Evolutionary conservation across 2,888 invertebrate genomes (phyloP), one percentile per base, ranked within the genome.

Genomic region (Hypsopygia costalis): DNA sequence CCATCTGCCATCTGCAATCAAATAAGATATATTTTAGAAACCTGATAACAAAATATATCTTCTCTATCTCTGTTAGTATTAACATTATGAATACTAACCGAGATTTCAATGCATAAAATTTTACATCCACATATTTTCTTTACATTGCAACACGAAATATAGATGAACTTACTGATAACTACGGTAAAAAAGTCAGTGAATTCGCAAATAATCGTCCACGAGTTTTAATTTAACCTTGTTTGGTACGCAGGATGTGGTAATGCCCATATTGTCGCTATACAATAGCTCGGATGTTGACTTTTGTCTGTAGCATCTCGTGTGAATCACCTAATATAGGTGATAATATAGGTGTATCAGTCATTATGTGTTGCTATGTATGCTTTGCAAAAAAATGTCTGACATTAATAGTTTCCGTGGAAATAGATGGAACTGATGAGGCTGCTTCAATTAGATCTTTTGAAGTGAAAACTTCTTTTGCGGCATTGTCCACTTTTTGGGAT

Each of bases 201-300:
- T 41, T 41, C 27, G 34, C 34, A 42, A 42, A 46, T 41, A 40
- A 38, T 36, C 16, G 29, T 38, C 31, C 20, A 40, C 28, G 30
- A 22, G 34, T 46, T 43, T 37, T 40, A 43, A 48, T 49, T 44
- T 39, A 49, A 32, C 51, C 51, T 51, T 44, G 51, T 45, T 46
- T 42, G 22, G 31, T 36, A 3, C 33, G 43, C 52, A 47, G 52
- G 52, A 52, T 46, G 50, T 44, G 42, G 43, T 42, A 25, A 33
- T 38, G 32, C 10, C 25, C 25, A 38, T 27, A 47, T 46, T 43
- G 47, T 44, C 10, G 36, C 44, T 31, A 16, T 21, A 54, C 55
- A 55, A 55, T 55, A 47, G 44, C 44, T 49, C 46, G 52, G 49
- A 44, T 46, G 44, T 47, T 36, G 40, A 43, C 47, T 50, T 44